These are phyloP conservation scores for Sinocyclocheilus anshuiensis DNA, from an alignment of 2,113 vertebrate species.

Conservation along the genomic window DNA sequence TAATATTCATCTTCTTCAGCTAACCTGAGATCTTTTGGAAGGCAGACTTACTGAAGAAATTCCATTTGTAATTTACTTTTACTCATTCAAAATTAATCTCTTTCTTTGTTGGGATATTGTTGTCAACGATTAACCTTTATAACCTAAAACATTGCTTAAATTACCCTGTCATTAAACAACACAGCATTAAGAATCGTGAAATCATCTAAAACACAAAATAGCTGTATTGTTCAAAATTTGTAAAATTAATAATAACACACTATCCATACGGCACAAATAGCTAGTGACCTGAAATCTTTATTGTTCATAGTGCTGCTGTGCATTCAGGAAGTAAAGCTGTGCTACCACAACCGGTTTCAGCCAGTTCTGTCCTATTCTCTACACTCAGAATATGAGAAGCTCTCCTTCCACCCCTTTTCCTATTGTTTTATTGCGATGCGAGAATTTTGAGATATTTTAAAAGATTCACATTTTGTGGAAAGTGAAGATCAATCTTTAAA, in stretches of 20 bases:
- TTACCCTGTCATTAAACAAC: background rate
- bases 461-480: background rate
- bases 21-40: background rate
- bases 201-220: background rate
- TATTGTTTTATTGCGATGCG: background rate
- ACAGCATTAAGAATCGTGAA: background rate
- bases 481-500: background rate
- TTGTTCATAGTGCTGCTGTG: constrained; percentile 39
- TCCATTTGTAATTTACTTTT: background rate
- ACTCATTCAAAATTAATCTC: background rate
- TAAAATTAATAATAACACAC: background rate
- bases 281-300: constrained; percentile 8
- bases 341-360: constrained; percentile 40
- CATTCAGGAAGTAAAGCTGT: constrained; percentile 50
- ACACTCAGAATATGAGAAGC: background rate
- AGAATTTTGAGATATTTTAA: background rate
- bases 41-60: background rate
- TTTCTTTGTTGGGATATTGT: background rate
- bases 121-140: background rate
- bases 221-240: background rate
- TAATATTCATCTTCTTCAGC: background rate
- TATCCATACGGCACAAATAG: background rate
- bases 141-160: background rate
- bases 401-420: background rate
- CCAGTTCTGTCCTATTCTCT: constrained; percentile 47